A percentile compares a stretch with the other conserved stretches of the same genome.
phyloP scores from a whole-genome alignment of 1,140 invertebrate genomes.

The Drosophila biarmipes region DNA sequence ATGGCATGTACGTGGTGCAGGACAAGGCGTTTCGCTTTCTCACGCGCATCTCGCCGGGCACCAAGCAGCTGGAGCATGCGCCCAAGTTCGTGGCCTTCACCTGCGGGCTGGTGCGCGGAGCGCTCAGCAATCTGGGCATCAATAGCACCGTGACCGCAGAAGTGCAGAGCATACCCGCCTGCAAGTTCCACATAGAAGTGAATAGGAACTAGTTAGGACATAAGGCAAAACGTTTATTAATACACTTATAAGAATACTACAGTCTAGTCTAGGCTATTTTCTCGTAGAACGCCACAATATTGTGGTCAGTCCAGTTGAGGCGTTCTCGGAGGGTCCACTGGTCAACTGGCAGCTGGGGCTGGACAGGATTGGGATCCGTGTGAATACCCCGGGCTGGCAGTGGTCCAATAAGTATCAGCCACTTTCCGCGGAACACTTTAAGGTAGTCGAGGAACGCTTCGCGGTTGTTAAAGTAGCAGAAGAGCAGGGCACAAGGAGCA shows the following conservation, averaged over 20 bases:
- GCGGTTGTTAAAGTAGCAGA: slow-evolving; percentile 91
- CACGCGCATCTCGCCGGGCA: slow-evolving; percentile 93
- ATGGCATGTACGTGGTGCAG: slow-evolving; percentile 99
- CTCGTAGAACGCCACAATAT: slow-evolving; percentile 86
- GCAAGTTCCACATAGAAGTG: slow-evolving; percentile 97
- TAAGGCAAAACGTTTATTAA: slow-evolving; percentile 32
- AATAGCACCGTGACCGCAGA: slow-evolving; percentile 97
- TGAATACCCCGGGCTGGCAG: slow-evolving; percentile 87
- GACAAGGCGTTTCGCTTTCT: slow-evolving; percentile 97
- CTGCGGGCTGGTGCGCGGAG: slow-evolving; percentile 97
- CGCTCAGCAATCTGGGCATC: slow-evolving; percentile 97
- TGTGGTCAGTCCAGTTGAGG: slow-evolving; percentile 84
- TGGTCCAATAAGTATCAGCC: slow-evolving; percentile 90
- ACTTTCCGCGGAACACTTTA: slow-evolving; percentile 86
- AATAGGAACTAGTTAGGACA: slow-evolving; percentile 85
- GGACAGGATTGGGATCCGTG: slow-evolving; percentile 88
- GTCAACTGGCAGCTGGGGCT: slow-evolving; percentile 84
- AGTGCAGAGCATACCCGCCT: slow-evolving; percentile 95
- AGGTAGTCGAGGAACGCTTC: slow-evolving; percentile 88
- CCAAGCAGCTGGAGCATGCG: slow-evolving; percentile 96
- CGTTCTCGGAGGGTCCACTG: slow-evolving; percentile 72
- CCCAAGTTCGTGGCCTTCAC: slow-evolving; percentile 98
- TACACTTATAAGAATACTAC: slow-evolving; percentile 48
- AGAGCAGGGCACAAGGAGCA: slow-evolving; percentile 87
- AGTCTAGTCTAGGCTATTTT: slow-evolving; percentile 51